Conservation (phyloP, 2,888 invertebrate genomes). For the Xanthia togata region DNA sequence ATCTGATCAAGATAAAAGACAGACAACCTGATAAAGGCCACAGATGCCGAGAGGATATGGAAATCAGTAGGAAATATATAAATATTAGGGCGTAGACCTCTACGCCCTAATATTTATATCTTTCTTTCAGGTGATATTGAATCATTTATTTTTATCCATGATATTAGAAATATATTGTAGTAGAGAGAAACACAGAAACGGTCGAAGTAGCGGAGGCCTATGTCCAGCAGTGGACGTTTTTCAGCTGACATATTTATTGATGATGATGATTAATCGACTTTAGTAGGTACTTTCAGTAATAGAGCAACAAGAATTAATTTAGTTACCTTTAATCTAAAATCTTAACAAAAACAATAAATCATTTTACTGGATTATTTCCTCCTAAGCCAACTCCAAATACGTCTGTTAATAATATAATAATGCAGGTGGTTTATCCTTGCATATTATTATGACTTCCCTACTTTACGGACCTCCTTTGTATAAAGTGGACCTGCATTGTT, state of each 20-base stretch:
- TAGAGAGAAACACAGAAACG: too few species aligned
- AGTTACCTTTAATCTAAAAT: not conserved
- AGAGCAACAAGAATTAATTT: not conserved
- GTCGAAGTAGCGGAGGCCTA: too few species aligned
- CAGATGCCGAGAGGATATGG: too few species aligned
- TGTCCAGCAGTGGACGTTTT: too few species aligned
- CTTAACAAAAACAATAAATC: not conserved
- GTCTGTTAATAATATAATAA: slow-evolving; percentile 49
- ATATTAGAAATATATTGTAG: not conserved
- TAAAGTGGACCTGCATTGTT: slow-evolving; percentile 77
- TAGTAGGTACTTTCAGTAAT: not conserved
- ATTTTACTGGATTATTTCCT: slow-evolving; percentile 7
- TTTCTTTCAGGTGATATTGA: not conserved
- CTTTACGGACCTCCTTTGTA: slow-evolving; percentile 72
- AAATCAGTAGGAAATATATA: not conserved
- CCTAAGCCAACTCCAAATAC: slow-evolving; percentile 27
- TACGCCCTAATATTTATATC: too few species aligned
- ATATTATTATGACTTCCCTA: slow-evolving; percentile 69
- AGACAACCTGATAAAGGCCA: not conserved
- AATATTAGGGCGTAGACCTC: not conserved
- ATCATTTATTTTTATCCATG: not conserved
- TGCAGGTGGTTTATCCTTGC: slow-evolving; percentile 64
- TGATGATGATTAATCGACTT: not conserved
- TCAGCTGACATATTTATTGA: too few species aligned
- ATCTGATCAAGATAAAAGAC: not conserved